These are phyloP conservation scores for Poeciliopsis infans DNA, from an alignment of 2,797 vertebrate genomes.

Conservation along the genomic window DNA sequence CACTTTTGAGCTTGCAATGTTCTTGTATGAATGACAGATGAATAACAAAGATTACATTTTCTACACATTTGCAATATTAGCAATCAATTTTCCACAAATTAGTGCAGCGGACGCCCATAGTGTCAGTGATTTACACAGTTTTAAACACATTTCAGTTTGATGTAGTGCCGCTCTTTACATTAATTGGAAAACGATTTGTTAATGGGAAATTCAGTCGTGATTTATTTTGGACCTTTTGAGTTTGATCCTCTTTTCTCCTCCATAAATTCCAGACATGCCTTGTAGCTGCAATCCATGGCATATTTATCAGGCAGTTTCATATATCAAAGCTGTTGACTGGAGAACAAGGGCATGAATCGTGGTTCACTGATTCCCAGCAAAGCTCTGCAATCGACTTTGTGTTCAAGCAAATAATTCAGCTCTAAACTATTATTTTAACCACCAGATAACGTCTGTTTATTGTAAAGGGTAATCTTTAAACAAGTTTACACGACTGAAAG, in stretches of 20 bases:
- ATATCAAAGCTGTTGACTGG: constrained; percentile 45
- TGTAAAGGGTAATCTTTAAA: not conserved
- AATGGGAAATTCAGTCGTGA: constrained; percentile 29
- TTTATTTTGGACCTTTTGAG: constrained; percentile 40
- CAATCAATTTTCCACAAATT: constrained; percentile 12
- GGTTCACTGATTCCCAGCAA: constrained; percentile 4
- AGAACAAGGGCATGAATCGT: constrained; percentile 54
- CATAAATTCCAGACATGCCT: constrained; percentile 53
- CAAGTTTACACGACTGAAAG: not conserved
- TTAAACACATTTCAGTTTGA: constrained; percentile 3
- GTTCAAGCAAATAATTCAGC: constrained; percentile 29
- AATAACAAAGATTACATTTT: not conserved
- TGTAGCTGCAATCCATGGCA: constrained; percentile 26
- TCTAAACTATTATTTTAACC: constrained; percentile 35
- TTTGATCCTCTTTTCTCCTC: constrained; percentile 19
- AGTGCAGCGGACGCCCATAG: not conserved
- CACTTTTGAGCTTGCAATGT: not conserved
- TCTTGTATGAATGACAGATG: not conserved
- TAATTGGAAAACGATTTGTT: constrained; percentile 29
- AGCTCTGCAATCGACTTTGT: constrained; percentile 23
- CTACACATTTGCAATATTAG: constrained; percentile 2
- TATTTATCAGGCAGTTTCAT: constrained; percentile 70
- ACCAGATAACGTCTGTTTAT: not conserved
- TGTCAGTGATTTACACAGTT: not conserved
- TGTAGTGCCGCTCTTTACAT: constrained; percentile 16